Evolutionary conservation across 2,888 invertebrate species (phyloP).

Genomic region (Oscheius sp.): DNA sequence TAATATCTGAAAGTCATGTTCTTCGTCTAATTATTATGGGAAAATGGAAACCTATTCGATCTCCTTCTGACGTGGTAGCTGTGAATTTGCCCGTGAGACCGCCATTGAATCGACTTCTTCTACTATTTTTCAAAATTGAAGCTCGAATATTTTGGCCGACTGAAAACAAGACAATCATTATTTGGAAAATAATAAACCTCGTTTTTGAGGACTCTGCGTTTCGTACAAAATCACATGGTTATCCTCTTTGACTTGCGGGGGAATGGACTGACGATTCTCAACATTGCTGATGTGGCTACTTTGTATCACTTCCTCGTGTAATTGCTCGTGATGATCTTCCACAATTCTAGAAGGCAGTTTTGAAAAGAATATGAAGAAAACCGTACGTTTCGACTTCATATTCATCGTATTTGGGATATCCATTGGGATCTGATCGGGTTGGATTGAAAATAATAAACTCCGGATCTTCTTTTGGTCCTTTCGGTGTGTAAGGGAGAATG

Average conservation of each 20-base stretch:
- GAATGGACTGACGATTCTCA: not conserved
- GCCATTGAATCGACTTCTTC: no score
- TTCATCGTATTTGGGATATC: slow-evolving; percentile 2
- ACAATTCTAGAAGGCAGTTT: not conserved
- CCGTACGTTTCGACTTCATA: slow-evolving; percentile 12
- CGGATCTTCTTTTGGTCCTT: slow-evolving; percentile 34
- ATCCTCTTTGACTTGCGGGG: not conserved
- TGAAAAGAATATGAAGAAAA: not conserved
- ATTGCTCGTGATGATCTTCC: slow-evolving; percentile 1
- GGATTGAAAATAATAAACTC: slow-evolving; percentile 41
- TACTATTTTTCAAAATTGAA: not conserved
- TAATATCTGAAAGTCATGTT: slow-evolving; percentile 5
- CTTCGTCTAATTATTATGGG: not conserved
- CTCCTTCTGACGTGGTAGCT: no score
- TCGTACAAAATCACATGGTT: not conserved
- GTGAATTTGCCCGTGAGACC: no score
- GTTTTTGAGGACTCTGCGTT: not conserved
- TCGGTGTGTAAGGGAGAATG: slow-evolving; percentile 46
- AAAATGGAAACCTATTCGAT: not conserved
- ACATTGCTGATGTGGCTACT: not conserved
- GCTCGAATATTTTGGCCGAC: not conserved
- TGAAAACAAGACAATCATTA: not conserved
- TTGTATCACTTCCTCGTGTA: not conserved
- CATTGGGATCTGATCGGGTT: not conserved
- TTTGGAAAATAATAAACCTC: not conserved